phyloP scores from a whole-genome alignment of 2,888 invertebrate genomes.

The Apotomis turbidana region DNA sequence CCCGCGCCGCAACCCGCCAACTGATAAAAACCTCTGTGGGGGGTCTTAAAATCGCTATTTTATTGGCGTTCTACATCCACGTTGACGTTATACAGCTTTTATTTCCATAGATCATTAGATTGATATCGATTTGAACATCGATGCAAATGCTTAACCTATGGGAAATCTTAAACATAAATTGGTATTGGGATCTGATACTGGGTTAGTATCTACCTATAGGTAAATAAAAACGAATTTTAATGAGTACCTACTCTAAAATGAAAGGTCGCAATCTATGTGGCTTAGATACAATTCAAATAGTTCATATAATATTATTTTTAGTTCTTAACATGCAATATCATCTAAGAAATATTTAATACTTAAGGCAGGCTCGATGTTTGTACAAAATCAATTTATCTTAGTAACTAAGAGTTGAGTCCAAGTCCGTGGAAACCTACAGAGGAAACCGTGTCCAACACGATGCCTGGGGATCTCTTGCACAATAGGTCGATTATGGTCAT shows the following conservation, averaged over 20 bases:
- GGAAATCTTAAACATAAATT: constrained; percentile 29
- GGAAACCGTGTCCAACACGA: neutral
- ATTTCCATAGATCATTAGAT: constrained; percentile 56
- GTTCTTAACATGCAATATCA: too few species aligned
- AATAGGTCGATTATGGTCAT: neutral
- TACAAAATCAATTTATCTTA: too few species aligned
- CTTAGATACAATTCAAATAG: too few species aligned
- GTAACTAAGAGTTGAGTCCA: too few species aligned
- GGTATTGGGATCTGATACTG: constrained; percentile 6
- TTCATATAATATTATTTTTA: too few species aligned
- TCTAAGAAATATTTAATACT: too few species aligned
- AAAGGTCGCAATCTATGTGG: too few species aligned
- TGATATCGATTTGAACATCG: constrained; percentile 51
- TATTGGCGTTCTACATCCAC: constrained; percentile 54
- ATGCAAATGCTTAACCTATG: constrained; percentile 40
- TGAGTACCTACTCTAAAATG: too few species aligned
- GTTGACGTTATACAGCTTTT: constrained; percentile 56
- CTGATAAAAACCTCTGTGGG: constrained; percentile 54
- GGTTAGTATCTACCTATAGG: neutral
- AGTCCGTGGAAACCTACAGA: too few species aligned
- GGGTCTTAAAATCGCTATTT: constrained; percentile 62
- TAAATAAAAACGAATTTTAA: neutral
- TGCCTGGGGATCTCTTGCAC: neutral
- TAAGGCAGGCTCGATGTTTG: too few species aligned
- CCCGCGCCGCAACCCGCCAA: constrained; percentile 43